phyloP scores from a whole-genome alignment of 2,888 invertebrate species.

The Argyresthia albistria region DNA sequence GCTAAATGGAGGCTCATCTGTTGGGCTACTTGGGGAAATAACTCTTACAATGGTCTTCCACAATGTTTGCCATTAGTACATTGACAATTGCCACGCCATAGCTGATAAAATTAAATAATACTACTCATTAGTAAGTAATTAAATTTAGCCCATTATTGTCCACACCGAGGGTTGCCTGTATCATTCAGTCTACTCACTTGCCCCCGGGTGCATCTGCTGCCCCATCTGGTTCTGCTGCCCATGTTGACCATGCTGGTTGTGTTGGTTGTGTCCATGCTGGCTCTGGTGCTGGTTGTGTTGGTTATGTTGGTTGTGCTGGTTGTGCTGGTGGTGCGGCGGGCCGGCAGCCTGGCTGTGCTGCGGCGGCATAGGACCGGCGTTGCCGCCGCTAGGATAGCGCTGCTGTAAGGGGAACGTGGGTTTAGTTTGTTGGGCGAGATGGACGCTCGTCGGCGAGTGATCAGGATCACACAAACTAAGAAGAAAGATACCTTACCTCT shows the following conservation, averaged over 20 bases:
- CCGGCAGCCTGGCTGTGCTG: conserved; percentile 21
- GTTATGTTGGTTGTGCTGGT: conserved; percentile 32
- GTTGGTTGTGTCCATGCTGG: conserved; percentile 25
- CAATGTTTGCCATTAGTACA: too few species aligned
- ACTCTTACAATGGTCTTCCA: too few species aligned
- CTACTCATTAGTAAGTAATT: too few species aligned
- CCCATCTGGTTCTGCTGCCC: conserved; percentile 27
- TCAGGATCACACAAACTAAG: too few species aligned
- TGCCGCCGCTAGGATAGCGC: conserved; percentile 18
- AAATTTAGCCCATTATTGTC: too few species aligned
- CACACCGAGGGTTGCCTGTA: not conserved
- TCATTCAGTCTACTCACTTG: conserved; percentile 10
- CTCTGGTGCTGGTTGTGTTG: conserved; percentile 23
- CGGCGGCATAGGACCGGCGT: conserved; percentile 19
- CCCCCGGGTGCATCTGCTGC: conserved; percentile 23
- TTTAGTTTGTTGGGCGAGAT: too few species aligned
- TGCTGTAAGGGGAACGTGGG: not conserved
- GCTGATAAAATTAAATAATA: too few species aligned
- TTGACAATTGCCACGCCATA: too few species aligned
- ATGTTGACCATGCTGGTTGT: conserved; percentile 42
- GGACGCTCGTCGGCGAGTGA: too few species aligned
- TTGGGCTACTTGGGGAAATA: too few species aligned
- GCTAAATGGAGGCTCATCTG: too few species aligned
- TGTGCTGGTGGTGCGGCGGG: conserved; percentile 26
- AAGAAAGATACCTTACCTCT: too few species aligned